These are phyloP conservation scores for Meleagris gallopavo DNA, from an alignment of 2,113 vertebrate species.

Conservation along the genomic window DNA sequence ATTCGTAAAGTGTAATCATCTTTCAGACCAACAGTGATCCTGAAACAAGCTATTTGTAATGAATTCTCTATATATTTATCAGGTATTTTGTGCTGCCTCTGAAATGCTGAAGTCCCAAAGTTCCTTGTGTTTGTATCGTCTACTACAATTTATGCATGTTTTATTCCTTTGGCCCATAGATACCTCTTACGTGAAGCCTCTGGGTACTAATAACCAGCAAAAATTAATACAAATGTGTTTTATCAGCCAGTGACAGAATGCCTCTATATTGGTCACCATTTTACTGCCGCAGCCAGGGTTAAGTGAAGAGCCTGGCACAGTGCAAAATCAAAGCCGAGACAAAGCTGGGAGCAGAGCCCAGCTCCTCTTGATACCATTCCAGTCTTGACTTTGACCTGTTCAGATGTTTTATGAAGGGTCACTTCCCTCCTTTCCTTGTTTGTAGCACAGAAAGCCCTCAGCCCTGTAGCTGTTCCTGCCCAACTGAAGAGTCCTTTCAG, in stretches of 20 bases:
- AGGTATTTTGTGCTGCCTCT: not conserved
- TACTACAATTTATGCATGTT: not conserved
- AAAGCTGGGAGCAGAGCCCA: not conserved
- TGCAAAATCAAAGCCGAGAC: not conserved
- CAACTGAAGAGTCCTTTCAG: not conserved
- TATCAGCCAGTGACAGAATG: not conserved
- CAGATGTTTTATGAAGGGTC: not conserved
- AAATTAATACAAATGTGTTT: constrained; percentile 24
- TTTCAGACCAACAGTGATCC: not conserved
- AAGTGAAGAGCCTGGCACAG: not conserved
- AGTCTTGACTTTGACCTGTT: not conserved
- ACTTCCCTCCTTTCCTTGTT: not conserved
- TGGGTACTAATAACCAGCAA: not conserved
- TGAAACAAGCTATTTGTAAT: not conserved
- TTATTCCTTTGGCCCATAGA: not conserved
- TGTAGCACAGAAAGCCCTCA: not conserved
- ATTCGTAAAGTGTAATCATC: not conserved
- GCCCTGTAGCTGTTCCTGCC: not conserved
- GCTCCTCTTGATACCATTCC: not conserved
- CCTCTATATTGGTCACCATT: not conserved
- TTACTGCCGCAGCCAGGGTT: not conserved
- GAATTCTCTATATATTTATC: not conserved
- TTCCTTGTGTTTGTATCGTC: not conserved
- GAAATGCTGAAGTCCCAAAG: not conserved
- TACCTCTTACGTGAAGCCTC: not conserved